Evolutionary conservation across 2,797 vertebrate genomes (phyloP), one percentile per base, ranked within the genome.

Genomic region (Enteromius thamalakanensis): DNA sequence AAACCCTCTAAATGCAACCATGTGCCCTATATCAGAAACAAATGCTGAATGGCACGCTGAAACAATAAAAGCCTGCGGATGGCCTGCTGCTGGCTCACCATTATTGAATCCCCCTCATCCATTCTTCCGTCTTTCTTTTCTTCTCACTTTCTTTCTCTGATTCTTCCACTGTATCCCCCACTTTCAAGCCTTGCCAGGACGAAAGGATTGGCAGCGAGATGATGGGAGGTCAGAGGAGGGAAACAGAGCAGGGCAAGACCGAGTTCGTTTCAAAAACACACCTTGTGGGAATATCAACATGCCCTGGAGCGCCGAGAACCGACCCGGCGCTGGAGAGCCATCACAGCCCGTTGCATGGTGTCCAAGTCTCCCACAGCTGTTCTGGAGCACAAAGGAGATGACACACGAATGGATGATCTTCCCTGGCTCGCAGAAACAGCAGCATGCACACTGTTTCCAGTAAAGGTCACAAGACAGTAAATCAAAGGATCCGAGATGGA

Each of bases 11-110:
- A 97, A 95, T 89, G 91, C 92, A 96, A 93, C 97, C 96, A 97
- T 96, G 96, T 97, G 97, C 93, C 92, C 92, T 94, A 96, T 93
- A 97, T 96, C 91, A 94, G 93, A 97, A 98, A 95, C 96, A 96
- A 97, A 95, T 96, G 95, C 93, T 84, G 91, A 94, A 93, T 90
- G 91, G 94, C 93, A 96, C 90, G 92, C 94, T 90, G 93, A 93
- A 93, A 93, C 93, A 89, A 90, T 92, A 93, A 91, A 92, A 91
- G 91, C 90, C 88, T 90, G 89, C 86, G 83, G 89, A 76, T 92
- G 88, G 93, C 88, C 91, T 88, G 89, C 85, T 90, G 86, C 90
- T 93, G 94, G 94, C 92, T 91, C 84, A 89, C 15, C n/a, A 92
- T 95, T 94, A 94, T 92, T 91, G 92, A 94, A 94, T 91, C 90